Conservation (phyloP, 2,888 invertebrate species). For the Ophion ventricosus region DNA sequence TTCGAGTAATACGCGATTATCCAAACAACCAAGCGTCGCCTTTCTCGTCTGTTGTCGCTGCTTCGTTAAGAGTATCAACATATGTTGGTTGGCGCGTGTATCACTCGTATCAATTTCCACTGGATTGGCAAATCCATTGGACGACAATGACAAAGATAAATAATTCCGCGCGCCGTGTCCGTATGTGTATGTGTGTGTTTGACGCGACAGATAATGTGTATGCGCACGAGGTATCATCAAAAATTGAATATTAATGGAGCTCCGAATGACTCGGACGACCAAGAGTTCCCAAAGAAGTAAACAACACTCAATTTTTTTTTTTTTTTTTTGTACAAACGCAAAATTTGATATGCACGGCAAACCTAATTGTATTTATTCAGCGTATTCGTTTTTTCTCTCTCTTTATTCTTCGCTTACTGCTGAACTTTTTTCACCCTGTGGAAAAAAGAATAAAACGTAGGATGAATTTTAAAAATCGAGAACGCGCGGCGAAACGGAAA, state of each 20-base stretch:
- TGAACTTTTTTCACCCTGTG: not conserved
- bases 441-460: not conserved
- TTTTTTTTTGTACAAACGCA: not conserved
- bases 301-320: not conserved
- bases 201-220: not conserved
- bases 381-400: not conserved
- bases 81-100: not conserved
- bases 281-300: not conserved
- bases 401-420: not conserved
- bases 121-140: slow-evolving; percentile 5
- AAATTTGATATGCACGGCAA: not conserved
- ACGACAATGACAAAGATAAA: slow-evolving; percentile 20
- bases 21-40: not conserved
- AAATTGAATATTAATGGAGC: slow-evolving; percentile 1
- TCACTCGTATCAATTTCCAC: slow-evolving; percentile 20
- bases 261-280: not conserved
- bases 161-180: not conserved
- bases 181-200: no score
- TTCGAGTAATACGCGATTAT: not conserved
- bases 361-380: not conserved
- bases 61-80: not conserved
- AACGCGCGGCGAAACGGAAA: not conserved
- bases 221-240: slow-evolving; percentile 2
- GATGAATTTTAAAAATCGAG: not conserved
- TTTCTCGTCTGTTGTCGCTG: not conserved